Conservation (phyloP, 2,113 vertebrate genomes). For the Nothoprocta perdicaria region DNA sequence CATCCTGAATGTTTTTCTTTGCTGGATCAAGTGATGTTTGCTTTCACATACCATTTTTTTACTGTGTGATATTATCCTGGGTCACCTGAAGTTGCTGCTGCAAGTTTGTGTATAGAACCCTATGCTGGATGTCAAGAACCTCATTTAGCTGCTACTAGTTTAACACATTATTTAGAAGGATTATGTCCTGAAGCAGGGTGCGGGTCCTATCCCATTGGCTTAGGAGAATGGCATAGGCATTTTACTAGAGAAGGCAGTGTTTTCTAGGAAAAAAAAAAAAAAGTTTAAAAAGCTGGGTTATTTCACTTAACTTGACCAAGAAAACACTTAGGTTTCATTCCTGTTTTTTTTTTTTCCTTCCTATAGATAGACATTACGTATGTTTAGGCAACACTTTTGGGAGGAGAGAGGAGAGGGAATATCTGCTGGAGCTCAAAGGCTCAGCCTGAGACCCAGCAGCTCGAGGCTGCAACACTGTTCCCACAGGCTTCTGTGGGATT, state of each 20-base stretch:
- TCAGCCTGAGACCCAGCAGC: background rate
- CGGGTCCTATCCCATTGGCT: background rate
- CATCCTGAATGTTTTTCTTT: background rate
- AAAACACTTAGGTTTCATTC: background rate
- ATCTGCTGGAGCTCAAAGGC: background rate
- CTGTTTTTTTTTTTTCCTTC: background rate
- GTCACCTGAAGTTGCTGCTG: background rate
- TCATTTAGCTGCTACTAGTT: background rate
- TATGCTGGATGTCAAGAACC: background rate
- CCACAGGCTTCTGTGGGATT: background rate
- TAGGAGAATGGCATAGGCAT: background rate
- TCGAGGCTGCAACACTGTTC: background rate
- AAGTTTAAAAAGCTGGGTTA: background rate
- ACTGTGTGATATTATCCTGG: background rate
- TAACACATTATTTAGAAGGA: rapidly evolving
- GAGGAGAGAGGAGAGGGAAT: background rate
- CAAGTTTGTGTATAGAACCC: background rate
- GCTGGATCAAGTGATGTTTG: background rate
- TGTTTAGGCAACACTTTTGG: background rate
- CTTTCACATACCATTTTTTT: background rate
- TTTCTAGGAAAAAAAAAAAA: background rate
- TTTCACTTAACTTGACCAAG: background rate
- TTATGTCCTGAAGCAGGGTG: background rate
- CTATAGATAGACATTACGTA: background rate
- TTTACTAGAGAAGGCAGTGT: rapidly evolving